phyloP scores from a whole-genome alignment of 1,140 invertebrate genomes.

The Tetragnatha versicolor region DNA sequence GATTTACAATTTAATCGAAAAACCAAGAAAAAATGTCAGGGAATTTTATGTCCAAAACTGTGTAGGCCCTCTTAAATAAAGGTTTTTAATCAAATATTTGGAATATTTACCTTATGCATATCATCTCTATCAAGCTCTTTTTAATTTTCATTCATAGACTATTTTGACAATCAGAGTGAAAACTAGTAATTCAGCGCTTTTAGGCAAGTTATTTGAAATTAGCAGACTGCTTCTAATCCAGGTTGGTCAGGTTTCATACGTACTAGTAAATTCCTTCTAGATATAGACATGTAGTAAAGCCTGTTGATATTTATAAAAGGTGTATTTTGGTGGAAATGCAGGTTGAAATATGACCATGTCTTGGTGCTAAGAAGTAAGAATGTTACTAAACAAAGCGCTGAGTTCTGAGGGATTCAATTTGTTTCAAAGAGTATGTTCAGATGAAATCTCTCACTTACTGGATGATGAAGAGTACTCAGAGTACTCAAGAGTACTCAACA shows the following conservation, averaged over 20 bases:
- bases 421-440: background rate
- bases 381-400: background rate
- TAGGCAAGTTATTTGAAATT: conserved; percentile 14
- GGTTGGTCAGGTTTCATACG: conserved; percentile 5
- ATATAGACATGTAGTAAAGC: conserved; percentile 1
- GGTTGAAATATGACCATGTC: background rate
- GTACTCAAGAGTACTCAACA: too few species aligned
- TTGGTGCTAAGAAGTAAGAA: background rate
- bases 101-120: conserved; percentile 2
- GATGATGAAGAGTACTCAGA: background rate
- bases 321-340: conserved; percentile 25
- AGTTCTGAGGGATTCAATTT: background rate
- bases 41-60: background rate
- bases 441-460: background rate
- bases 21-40: background rate
- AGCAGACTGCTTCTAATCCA: conserved; percentile 14
- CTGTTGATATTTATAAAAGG: background rate
- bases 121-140: conserved; percentile 50
- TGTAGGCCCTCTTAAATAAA: background rate
- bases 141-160: conserved; percentile 34
- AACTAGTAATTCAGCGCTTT: background rate
- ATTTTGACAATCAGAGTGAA: conserved; percentile 53
- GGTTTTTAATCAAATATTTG: background rate
- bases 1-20: background rate
- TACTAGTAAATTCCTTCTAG: conserved; percentile 9